Conservation (phyloP, 2,113 vertebrate genomes). For the Nothoprocta perdicaria region DNA sequence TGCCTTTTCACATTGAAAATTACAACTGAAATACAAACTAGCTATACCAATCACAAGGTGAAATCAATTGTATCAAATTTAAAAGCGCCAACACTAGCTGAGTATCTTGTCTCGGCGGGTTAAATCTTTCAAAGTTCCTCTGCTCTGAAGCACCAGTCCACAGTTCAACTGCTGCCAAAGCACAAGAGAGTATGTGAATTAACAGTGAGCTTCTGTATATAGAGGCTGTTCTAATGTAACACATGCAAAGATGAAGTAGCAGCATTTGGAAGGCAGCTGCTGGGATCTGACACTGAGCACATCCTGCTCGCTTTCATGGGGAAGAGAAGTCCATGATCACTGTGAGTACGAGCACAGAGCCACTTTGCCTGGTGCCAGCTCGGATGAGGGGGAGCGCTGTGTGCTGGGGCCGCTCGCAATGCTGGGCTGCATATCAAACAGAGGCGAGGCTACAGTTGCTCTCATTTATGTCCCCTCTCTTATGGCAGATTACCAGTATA, state of each 20-base stretch:
- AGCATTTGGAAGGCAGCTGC: background rate
- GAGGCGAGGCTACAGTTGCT: rapidly evolving
- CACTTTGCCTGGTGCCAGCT: background rate
- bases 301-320: background rate
- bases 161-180: background rate
- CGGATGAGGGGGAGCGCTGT: too few species aligned
- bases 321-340: background rate
- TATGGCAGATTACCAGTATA: too few species aligned
- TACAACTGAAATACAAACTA: background rate
- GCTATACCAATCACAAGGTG: background rate
- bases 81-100: background rate
- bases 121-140: background rate
- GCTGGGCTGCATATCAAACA: background rate
- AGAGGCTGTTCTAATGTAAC: background rate
- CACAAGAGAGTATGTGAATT: background rate
- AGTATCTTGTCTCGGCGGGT: rapidly evolving
- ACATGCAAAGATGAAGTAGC: background rate
- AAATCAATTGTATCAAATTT: background rate
- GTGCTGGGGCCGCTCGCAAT: background rate
- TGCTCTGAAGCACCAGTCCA: background rate
- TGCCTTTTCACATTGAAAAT: background rate
- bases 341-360: background rate
- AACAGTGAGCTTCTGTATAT: background rate
- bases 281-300: background rate
- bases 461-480: background rate